Conservation (phyloP, 2,797 vertebrate genomes). For the Falco rusticolus region DNA sequence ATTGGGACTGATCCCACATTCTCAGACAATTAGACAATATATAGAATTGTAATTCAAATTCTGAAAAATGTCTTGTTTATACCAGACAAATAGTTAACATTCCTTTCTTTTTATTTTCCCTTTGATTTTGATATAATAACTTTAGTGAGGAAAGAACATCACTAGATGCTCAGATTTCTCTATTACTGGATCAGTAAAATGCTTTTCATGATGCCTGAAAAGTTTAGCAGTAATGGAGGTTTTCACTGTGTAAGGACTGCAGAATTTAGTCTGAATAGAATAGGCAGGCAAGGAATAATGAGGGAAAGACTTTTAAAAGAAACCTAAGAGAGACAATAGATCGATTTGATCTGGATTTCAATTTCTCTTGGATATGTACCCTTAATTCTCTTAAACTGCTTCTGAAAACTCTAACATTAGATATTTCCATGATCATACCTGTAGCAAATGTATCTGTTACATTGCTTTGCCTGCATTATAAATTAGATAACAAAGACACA, state of each 20-base stretch:
- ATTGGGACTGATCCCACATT: not conserved
- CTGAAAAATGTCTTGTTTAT: not conserved
- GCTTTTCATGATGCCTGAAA: not conserved
- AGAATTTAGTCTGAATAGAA: not conserved
- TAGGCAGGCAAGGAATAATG: not conserved
- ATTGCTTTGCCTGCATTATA: not conserved
- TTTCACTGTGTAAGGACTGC: not conserved
- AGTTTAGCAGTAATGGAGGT: not conserved
- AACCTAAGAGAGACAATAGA: not conserved
- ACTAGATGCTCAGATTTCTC: not conserved
- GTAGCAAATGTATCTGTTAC: not conserved
- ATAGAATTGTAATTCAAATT: not conserved
- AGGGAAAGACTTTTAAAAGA: not conserved
- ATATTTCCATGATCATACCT: not conserved
- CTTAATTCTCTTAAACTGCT: not conserved
- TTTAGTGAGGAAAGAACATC: not conserved
- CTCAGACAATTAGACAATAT: not conserved
- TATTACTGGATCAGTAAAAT: not conserved
- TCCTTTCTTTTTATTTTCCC: not conserved
- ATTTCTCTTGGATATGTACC: not conserved
- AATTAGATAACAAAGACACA: not conserved
- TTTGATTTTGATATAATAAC: not conserved
- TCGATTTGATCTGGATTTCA: not conserved
- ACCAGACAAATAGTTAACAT: not conserved
- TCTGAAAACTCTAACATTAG: not conserved